Conservation (phyloP, 2,888 invertebrate genomes). For the Tinea semifulvella region DNA sequence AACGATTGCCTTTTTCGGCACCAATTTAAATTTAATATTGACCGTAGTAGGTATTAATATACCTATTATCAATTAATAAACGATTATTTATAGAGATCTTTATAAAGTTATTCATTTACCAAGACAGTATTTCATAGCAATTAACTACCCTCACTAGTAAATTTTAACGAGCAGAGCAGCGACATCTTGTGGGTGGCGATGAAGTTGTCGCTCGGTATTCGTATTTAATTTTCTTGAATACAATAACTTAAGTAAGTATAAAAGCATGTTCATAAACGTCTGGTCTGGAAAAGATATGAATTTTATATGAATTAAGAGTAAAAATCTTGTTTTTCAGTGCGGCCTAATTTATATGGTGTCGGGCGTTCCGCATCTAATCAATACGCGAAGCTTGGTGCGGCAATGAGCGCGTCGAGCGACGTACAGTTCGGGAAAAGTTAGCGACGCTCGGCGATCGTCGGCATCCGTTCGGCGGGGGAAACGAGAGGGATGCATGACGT, state of each 20-base stretch:
- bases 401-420: conserved; percentile 41
- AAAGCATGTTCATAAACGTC: neutral
- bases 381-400: conserved; percentile 55
- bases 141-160: too few relatives aligned
- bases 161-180: neutral
- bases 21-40: too few relatives aligned
- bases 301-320: conserved; percentile 23
- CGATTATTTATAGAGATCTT: too few relatives aligned
- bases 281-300: neutral
- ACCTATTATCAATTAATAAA: too few relatives aligned
- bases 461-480: conserved; percentile 28
- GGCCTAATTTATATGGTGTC: conserved; percentile 67
- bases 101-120: too few relatives aligned
- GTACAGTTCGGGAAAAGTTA: conserved; percentile 13
- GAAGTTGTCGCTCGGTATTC: neutral
- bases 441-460: conserved; percentile 29
- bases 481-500: conserved; percentile 33
- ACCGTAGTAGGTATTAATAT: too few relatives aligned
- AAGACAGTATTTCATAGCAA: too few relatives aligned
- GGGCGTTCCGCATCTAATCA: conserved; percentile 67
- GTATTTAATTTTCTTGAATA: neutral
- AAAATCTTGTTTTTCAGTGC: conserved; percentile 53
- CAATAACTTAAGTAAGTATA: too few relatives aligned
- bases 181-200: conserved; percentile 10
- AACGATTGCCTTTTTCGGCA: too few relatives aligned